Base-by-base conservation (phyloP, 2,113 vertebrate species). In the Leptosomus discolor region DNA sequence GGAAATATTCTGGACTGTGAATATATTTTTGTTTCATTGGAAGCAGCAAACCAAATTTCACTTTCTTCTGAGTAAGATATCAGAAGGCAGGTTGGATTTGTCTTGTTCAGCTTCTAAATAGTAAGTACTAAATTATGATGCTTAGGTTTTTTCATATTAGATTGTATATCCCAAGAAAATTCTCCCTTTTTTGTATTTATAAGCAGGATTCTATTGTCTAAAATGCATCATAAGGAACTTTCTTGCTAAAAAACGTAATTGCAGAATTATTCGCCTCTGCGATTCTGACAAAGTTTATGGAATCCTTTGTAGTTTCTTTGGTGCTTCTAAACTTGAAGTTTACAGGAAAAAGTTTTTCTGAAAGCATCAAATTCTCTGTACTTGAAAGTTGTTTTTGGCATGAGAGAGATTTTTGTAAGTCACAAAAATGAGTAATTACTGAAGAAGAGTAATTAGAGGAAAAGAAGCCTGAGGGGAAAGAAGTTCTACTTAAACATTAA, bases 401-500 rank as follows among this genome's bases (percentile, higher is more conserved):
- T 57, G 37, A 77, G 78, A 83, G 34, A 68, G 43, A 56, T 76
- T 76, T 82, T 79, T 88, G 0, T 41, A 85, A 96, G 58, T 92
- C 73, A 34, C 75, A 96, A 93, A 92, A 94, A 90, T 60, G 70
- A 89, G 92, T 97, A 95, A 95, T 96, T 94, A 92, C 92, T 87
- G 68, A 88, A 88, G 86, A 93, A 90, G 77, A 92, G 61, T 97
- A 96, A 97, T 95, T 96, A 97, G 75, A 88, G 75, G n/a, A 86
- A 91, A 90, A 94, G 92, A 78, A 95, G 77, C 77, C 94, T 97
- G 76, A 96, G 89, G 94, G 79, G 80, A 93, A 95, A 95, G 75
- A 93, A 91, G 95, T 85, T 95, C 93, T 96, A 94, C 82, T 95
- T 93, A 94, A 95, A 86, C 63, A 37, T 90, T 74, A 89, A 76